Evolutionary conservation across 2,888 invertebrate genomes (phyloP), one percentile per base, ranked within the genome.

Genomic region (Thelaira solivaga): DNA sequence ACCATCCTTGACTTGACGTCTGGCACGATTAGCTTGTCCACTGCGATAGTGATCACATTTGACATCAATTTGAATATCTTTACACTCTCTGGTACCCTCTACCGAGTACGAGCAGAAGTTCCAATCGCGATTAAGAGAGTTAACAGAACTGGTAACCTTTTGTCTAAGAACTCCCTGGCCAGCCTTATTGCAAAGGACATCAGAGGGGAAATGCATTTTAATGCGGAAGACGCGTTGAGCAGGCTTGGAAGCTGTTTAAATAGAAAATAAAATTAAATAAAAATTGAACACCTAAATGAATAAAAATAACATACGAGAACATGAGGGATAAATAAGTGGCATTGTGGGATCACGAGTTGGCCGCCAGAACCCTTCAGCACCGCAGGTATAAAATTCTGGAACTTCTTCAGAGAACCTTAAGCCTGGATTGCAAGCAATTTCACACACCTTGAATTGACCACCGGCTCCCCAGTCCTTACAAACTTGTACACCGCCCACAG

Each of bases 361-460:
- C 82, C 97, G 91, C 99, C 98, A 99, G 89, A 97, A 96, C 41
- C 98, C 99, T 92, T 98, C 98, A 64, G 95, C 96, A n/a, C 97
- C 98, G 86, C 99, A 99, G 1, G 97, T 97, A 88, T 97, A 99
- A 91, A 98, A 98, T 82, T 96, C 95, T 1, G 98, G 97, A n/a
- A 97, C 95, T 69, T 93, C 93, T 86, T 96, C 95, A 0, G 97
- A 97, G 90, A 99, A 99, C 82, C 95, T 91, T 5, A 96, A 90
- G n/a, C 96, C 96, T 71, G 92, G 89, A 82, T 96, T 95, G 84
- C 97, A 97, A 53, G 93, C 91, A 76, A 97, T 97, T 89, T 97
- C 96, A 88, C 98, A 98, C 1, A 97, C 89, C 90, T 97, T 97
- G 89, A 97, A 97, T 86, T 97, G 96, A 43, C 97, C 96, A 64